These are phyloP conservation scores for Heliocidaris tuberculata DNA, from an alignment of 35 echinoderm and acorn worm species.

Conservation along the genomic window DNA sequence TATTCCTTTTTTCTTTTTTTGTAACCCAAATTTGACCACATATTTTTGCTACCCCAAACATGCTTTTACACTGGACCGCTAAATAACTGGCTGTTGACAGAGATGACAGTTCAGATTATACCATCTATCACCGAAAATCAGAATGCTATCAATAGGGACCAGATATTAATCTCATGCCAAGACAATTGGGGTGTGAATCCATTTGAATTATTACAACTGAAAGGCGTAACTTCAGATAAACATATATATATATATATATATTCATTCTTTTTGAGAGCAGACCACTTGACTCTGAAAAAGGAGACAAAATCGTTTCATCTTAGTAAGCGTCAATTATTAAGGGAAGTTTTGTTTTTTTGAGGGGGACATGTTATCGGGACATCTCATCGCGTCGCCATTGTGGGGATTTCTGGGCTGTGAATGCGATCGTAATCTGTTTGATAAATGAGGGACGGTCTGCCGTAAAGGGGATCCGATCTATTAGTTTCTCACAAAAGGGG, in stretches of 20 bases:
- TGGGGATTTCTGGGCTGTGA: background rate
- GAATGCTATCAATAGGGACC: background rate
- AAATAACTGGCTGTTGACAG: background rate
- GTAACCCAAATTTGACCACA: too few relatives aligned
- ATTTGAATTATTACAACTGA: background rate
- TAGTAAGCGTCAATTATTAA: background rate
- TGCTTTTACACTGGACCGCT: background rate
- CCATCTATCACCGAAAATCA: background rate
- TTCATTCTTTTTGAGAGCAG: background rate
- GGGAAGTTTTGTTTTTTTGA: background rate
- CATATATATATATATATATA: too few relatives aligned
- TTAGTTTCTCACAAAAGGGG: background rate
- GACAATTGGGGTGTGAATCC: constrained; percentile 8
- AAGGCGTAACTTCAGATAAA: constrained; percentile 2
- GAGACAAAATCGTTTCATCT: background rate
- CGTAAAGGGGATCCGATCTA: background rate
- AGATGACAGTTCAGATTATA: background rate
- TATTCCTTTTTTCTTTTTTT: too few relatives aligned
- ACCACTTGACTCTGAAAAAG: background rate
- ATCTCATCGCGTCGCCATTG: background rate
- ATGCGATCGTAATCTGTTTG: constrained; percentile 2
- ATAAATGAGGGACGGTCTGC: background rate
- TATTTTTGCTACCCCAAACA: too few relatives aligned
- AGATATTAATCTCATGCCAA: background rate
- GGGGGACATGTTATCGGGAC: background rate